These are phyloP conservation scores for Anoura caudifer DNA, from an alignment of 2,113 vertebrate genomes.

Conservation along the genomic window DNA sequence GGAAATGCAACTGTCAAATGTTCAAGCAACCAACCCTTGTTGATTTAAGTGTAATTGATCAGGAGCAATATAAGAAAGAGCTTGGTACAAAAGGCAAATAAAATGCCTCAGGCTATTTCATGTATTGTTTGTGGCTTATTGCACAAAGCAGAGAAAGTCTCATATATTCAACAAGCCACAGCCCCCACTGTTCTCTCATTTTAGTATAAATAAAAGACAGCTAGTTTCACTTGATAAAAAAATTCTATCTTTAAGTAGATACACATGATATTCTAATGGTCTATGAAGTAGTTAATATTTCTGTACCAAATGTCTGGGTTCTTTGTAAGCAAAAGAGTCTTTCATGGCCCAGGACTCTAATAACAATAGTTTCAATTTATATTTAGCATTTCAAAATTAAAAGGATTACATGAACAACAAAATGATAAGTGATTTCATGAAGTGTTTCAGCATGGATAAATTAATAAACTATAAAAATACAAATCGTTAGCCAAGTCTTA, in stretches of 20 bases:
- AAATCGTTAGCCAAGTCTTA: slow-evolving; percentile 35
- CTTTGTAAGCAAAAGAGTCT: neutral
- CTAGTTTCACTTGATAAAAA: neutral
- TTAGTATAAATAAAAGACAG: neutral
- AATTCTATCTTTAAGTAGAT: neutral
- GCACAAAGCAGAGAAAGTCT: neutral
- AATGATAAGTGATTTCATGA: neutral
- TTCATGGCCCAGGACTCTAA: neutral
- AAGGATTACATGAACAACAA: neutral
- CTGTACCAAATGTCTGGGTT: neutral
- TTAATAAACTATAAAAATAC: neutral
- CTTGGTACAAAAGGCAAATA: neutral
- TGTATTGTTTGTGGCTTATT: slow-evolving; percentile 29
- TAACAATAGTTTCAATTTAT: slow-evolving; percentile 20
- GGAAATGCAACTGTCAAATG: slow-evolving; percentile 34
- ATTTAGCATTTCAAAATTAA: neutral
- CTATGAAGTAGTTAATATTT: neutral
- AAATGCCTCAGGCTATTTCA: neutral
- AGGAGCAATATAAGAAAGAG: slow-evolving; percentile 36
- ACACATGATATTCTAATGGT: neutral
- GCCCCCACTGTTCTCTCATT: neutral
- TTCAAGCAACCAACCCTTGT: slow-evolving; percentile 6
- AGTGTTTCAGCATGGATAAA: neutral
- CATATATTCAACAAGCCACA: neutral
- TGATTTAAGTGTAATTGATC: slow-evolving; percentile 49